Conservation (phyloP, 2,888 invertebrate genomes). For the Allygus modestus region DNA sequence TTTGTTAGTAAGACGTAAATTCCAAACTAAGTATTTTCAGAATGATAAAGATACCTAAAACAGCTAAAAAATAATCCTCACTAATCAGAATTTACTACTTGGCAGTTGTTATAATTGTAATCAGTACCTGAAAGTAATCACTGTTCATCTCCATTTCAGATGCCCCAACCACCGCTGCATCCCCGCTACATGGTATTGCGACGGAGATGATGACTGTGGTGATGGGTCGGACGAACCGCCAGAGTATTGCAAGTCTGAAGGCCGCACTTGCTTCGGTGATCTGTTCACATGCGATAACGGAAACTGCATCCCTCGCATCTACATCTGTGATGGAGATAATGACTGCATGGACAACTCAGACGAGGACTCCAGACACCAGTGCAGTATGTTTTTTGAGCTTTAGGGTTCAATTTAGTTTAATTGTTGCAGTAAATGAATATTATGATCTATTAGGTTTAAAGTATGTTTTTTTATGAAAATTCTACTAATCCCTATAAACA, state of each 20-base stretch:
- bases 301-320: conserved; percentile 96
- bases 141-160: conserved; percentile 75
- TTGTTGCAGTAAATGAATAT: no score
- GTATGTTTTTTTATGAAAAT: no score
- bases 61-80: no score
- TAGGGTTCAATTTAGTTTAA: no score
- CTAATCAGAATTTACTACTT: no score
- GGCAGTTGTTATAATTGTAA: no score
- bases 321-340: conserved; percentile 96
- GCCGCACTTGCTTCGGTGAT: conserved; percentile 96
- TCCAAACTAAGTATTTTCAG: no score
- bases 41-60: no score
- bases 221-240: conserved; percentile 95
- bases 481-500: no score
- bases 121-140: no score
- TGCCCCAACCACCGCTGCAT: conserved; percentile 97
- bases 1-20: no score
- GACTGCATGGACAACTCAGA: conserved; percentile 97
- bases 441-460: no score
- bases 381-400: conserved; percentile 78
- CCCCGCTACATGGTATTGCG: conserved; percentile 98
- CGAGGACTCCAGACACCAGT: conserved; percentile 93
- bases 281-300: conserved; percentile 98
- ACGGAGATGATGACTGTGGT: conserved; percentile 96
- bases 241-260: conserved; percentile 95